A percentile compares a stretch with the other conserved stretches of the same genome.
Conservation (phyloP, 2,888 invertebrate species). For the Chorisops tibialis region DNA sequence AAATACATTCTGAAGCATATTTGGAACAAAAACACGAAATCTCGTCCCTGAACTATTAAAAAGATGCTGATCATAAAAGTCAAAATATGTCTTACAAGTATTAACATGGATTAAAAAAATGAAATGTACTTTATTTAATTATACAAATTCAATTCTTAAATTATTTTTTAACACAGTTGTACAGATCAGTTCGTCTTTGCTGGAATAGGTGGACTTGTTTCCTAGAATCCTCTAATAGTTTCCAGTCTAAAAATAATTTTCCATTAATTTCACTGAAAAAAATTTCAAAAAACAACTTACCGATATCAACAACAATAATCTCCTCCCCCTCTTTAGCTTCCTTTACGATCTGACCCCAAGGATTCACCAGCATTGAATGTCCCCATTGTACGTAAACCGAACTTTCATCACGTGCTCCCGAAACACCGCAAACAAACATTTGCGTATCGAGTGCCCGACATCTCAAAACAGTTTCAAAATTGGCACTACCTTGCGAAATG, state of each 20-base stretch:
- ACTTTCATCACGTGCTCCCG: constrained; percentile 72
- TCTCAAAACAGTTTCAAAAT: constrained; percentile 84
- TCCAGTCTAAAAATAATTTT: constrained; percentile 7
- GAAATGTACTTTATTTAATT: no score
- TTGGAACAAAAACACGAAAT: no score
- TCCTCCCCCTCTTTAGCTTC: constrained; percentile 69
- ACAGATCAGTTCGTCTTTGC: constrained; percentile 17
- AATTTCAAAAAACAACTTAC: constrained; percentile 51
- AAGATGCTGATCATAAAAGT: no score
- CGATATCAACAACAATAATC: constrained; percentile 71
- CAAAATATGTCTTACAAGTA: no score
- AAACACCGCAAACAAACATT: constrained; percentile 78
- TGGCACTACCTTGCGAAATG: constrained; percentile 88
- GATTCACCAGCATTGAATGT: constrained; percentile 78
- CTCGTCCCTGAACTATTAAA: no score
- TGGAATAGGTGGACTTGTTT: constrained; percentile 11
- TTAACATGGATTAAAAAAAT: no score
- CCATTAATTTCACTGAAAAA: not conserved
- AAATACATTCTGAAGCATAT: no score
- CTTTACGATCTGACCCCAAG: constrained; percentile 69
- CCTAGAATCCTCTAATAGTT: not conserved
- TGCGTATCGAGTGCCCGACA: constrained; percentile 86
- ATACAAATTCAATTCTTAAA: no score
- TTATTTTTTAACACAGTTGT: constrained; percentile 39
- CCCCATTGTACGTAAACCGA: constrained; percentile 89